These are phyloP conservation scores for Hirtodrosophila histrioides DNA, from an alignment of 2,888 invertebrate species.

Conservation along the genomic window DNA sequence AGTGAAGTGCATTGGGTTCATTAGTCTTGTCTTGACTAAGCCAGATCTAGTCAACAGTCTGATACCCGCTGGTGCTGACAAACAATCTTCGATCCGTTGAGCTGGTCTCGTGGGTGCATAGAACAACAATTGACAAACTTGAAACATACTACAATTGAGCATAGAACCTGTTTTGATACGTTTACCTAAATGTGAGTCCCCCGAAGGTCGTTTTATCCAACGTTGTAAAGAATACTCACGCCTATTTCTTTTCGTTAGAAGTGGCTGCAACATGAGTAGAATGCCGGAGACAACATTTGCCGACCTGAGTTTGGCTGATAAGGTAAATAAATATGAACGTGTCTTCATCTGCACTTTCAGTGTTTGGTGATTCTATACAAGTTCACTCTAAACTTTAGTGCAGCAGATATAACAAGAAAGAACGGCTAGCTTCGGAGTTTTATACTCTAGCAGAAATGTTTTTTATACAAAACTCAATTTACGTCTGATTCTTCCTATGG, in stretches of 20 bases:
- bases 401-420: too few species aligned
- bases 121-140: constrained; percentile 41
- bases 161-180: constrained; percentile 63
- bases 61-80: constrained; percentile 39
- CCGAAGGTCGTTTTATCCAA: constrained; percentile 57
- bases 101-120: constrained; percentile 58
- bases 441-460: too few species aligned
- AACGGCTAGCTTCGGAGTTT: too few species aligned
- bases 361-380: too few species aligned
- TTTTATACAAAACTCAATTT: too few species aligned
- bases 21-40: constrained; percentile 23
- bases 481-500: too few species aligned
- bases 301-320: constrained; percentile 80
- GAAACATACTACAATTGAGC: constrained; percentile 32
- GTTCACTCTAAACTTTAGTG: too few species aligned
- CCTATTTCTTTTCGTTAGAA: constrained; percentile 17
- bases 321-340: constrained; percentile 60
- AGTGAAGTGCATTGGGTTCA: constrained; percentile 33
- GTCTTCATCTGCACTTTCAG: not conserved
- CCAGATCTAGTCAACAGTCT: constrained; percentile 49
- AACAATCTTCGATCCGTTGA: constrained; percentile 32
- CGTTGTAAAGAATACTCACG: constrained; percentile 17
- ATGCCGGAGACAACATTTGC: constrained; percentile 82
- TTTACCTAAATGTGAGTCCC: constrained; percentile 56
- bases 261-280: constrained; percentile 59